Percentiles rank a stretch among this genome's conserved stretches.
phyloP scores from a whole-genome alignment of 1,140 invertebrate species.

The Andricus grossulariae region DNA sequence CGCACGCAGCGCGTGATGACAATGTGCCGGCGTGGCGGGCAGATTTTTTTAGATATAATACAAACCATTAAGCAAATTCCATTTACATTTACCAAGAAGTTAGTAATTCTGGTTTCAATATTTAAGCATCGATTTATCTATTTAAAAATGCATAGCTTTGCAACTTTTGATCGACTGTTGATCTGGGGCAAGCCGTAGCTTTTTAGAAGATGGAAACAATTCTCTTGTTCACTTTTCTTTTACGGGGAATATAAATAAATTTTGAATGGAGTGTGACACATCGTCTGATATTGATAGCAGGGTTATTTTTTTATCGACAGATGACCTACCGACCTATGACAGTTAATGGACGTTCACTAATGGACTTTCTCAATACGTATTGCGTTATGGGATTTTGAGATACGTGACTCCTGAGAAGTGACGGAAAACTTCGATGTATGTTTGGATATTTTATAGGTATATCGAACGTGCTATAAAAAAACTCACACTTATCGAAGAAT shows the following conservation, averaged over 20 bases:
- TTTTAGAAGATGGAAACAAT: no score
- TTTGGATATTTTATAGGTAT: neutral
- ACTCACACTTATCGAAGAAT: neutral
- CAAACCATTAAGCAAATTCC: no score
- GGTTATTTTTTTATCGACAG: slow-evolving; percentile 7
- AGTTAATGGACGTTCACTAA: slow-evolving; percentile 21
- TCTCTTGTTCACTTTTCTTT: neutral
- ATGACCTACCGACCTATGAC: slow-evolving; percentile 18
- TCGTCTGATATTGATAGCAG: neutral
- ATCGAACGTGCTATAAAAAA: neutral
- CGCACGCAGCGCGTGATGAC: no score
- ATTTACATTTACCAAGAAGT: no score
- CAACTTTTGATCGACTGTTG: no score
- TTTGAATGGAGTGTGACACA: neutral
- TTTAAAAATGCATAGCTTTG: no score
- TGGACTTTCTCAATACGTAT: slow-evolving; percentile 11
- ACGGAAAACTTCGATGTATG: neutral
- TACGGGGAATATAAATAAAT: neutral
- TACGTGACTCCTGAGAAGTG: slow-evolving; percentile 17
- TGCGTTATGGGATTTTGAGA: neutral
- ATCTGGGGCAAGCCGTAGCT: no score
- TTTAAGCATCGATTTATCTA: no score
- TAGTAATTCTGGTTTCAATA: no score
- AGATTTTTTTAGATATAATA: no score
- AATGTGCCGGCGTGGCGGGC: no score